These are phyloP conservation scores for Sarcophaga subvicina DNA, from an alignment of 2,888 invertebrate genomes.

Conservation along the genomic window DNA sequence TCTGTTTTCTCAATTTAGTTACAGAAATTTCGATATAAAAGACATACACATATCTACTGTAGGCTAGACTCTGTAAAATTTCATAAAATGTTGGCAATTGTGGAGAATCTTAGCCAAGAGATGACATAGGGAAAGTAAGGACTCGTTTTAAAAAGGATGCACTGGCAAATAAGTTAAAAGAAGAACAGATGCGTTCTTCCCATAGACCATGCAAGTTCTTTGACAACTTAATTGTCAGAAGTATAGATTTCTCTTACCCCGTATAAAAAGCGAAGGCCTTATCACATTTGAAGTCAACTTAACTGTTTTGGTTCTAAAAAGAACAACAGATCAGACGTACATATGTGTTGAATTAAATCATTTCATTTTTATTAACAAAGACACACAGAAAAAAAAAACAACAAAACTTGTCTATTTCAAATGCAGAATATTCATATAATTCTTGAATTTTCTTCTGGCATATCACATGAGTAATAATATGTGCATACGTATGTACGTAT, in stretches of 20 bases:
- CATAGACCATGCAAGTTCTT: conserved; percentile 5
- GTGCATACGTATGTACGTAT: background rate
- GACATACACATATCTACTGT: too few relatives aligned
- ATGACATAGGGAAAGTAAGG: too few relatives aligned
- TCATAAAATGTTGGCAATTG: too few relatives aligned
- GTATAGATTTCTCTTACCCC: too few relatives aligned
- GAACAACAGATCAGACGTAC: background rate
- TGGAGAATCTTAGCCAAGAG: too few relatives aligned
- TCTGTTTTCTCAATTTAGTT: too few relatives aligned
- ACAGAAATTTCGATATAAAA: too few relatives aligned
- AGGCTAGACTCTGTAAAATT: too few relatives aligned
- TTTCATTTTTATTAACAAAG: conserved; percentile 19
- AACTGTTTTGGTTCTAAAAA: conserved; percentile 1
- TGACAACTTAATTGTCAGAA: too few relatives aligned
- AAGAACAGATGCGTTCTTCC: too few relatives aligned
- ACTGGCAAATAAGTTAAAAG: too few relatives aligned
- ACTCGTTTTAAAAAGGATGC: too few relatives aligned
- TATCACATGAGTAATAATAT: background rate
- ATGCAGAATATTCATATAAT: conserved; percentile 43
- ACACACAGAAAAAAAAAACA: background rate
- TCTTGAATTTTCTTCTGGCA: conserved; percentile 17
- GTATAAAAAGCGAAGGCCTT: background rate
- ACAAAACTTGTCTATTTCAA: conserved; percentile 22
- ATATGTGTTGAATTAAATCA: conserved; percentile 41
- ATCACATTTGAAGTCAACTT: background rate